Percentiles rank a stretch among this genome's conserved stretches.
These are phyloP conservation scores for Tuberolachnus salignus DNA, from an alignment of 2,888 invertebrate genomes.

Conservation along the genomic window DNA sequence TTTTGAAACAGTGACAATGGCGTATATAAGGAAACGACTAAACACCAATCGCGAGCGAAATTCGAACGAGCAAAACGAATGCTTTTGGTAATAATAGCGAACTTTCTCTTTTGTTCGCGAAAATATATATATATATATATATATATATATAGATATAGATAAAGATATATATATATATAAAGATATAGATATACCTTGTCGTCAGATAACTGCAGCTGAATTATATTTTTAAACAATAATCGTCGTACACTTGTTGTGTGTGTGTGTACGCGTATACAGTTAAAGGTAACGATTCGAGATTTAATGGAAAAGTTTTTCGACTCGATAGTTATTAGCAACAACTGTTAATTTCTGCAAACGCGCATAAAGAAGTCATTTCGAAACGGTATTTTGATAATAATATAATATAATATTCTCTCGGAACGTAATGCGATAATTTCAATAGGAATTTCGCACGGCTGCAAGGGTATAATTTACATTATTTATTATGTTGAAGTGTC, in stretches of 20 bases:
- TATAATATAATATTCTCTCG: no score
- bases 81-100: conserved; percentile 32
- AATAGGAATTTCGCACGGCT: no score
- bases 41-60: conserved; percentile 45
- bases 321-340: neutral
- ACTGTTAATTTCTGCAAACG: conserved; percentile 1
- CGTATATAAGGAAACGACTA: conserved; percentile 28
- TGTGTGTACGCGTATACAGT: neutral
- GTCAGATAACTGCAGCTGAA: conserved; percentile 28
- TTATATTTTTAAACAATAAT: conserved; percentile 41
- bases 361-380: neutral
- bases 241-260: neutral
- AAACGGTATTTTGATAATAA: neutral
- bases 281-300: conserved; percentile 1
- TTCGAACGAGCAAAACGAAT: conserved; percentile 45
- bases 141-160: conserved; percentile 11
- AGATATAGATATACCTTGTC: no score
- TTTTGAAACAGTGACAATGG: conserved; percentile 49
- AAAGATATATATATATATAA: no score
- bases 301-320: neutral
- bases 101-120: conserved; percentile 43
- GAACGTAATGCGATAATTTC: no score
- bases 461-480: no score
- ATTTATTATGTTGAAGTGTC: no score
- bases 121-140: neutral